Base-by-base conservation (phyloP, 2,888 invertebrate species). In the Tipula unca region DNA sequence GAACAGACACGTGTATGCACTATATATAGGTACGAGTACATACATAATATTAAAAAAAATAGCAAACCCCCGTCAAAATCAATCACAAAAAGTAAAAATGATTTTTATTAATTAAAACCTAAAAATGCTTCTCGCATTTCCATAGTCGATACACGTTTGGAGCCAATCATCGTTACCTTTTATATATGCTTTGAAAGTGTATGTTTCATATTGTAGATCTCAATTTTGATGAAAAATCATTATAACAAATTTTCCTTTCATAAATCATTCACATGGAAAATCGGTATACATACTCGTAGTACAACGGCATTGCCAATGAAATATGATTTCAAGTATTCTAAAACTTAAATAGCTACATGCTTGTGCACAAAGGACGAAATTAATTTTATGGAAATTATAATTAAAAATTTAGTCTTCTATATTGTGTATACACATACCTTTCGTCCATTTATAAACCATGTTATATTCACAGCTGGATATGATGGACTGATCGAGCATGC, bases 401-500 rank as follows among this genome's bases (percentile, higher is more conserved):
- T 54, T 54, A 54, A 54, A 17, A 42, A 13, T 85, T 85, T 85
- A 2, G 39, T 32, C 3, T 25, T 29, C 35, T 42, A 42, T n/a
- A 14, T 5, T 2, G 17, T 48, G 17, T 48, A 48, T 8, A 69
- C 3, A 88, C 91, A 90, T 88, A 93, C 93, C 90, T 91, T 90
- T 86, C 91, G 89, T 86, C 92, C 92, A 87, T 92, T 92, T 85
- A 92, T 91, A 88, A 91, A 92, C 93, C 93, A 93, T 36, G 92
- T 92, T 39, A 93, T 91, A 88, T 93, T 93, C 87, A 92, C 92
- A 54, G 91, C 90, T 54, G 93, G 93, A 89, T 91, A 92, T 13
- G 92, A 92, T n/a, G 92, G 91, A 0, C 92, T 92, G 35, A 92
- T 92, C 1, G 92, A 92, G 88, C 93, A 93, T 85, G 92, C 92